These are phyloP conservation scores for Gouania willdenowi DNA, from an alignment of 2,797 vertebrate genomes.

Conservation along the genomic window DNA sequence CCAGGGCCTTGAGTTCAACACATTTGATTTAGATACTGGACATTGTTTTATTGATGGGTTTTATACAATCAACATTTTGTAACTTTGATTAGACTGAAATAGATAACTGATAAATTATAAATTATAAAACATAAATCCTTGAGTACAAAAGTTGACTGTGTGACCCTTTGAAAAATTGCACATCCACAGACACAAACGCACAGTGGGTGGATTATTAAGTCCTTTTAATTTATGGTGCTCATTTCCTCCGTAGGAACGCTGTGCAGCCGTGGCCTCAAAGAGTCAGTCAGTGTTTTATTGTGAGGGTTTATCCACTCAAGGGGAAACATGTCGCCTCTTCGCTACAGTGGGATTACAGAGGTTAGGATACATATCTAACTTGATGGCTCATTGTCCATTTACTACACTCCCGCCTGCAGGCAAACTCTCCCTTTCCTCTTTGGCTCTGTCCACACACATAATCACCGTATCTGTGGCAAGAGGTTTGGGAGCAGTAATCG, in stretches of 20 bases:
- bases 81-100: no score
- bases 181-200: neutral
- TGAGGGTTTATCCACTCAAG: constrained; percentile 55
- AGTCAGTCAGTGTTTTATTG: constrained; percentile 64
- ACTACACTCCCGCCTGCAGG: constrained; percentile 48
- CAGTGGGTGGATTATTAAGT: constrained; percentile 6
- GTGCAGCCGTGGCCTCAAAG: constrained; percentile 64
- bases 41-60: no score
- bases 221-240: constrained; percentile 29
- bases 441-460: constrained; percentile 31
- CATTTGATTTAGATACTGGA: no score
- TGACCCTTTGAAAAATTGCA: neutral
- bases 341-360: constrained; percentile 40
- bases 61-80: no score
- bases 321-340: constrained; percentile 53
- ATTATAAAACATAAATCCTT: no score
- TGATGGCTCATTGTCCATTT: constrained; percentile 65
- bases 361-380: constrained; percentile 55
- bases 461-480: constrained; percentile 58
- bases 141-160: no score
- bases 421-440: constrained; percentile 30
- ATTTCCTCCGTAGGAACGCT: constrained; percentile 18
- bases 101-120: no score
- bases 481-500: constrained; percentile 40
- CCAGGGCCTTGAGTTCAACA: no score